phyloP scores from a whole-genome alignment of 2,113 vertebrate species.

The Drymodes brunneopygia region DNA sequence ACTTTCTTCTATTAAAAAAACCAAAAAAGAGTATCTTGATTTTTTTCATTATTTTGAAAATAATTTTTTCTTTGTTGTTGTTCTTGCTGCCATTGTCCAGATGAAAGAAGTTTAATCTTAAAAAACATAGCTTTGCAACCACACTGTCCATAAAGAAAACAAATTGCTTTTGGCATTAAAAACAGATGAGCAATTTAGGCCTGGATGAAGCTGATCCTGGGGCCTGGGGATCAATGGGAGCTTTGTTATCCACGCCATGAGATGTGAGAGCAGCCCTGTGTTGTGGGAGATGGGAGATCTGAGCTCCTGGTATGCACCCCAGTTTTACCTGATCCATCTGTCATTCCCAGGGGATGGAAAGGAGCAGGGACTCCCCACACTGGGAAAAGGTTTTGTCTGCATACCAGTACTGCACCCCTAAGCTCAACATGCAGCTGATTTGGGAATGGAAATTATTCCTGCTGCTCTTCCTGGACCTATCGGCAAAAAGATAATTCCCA shows the following conservation, averaged over 20 bases:
- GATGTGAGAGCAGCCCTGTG: fast-evolving
- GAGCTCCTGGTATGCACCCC: neutral
- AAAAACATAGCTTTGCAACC: constrained; percentile 31
- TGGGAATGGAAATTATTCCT: neutral
- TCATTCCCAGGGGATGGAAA: neutral
- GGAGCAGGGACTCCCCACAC: neutral
- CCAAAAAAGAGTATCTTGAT: neutral
- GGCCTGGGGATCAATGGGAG: neutral
- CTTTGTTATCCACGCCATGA: neutral
- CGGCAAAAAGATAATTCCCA: neutral
- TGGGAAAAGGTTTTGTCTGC: neutral
- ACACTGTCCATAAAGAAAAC: constrained; percentile 13
- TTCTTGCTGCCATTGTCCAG: constrained; percentile 29
- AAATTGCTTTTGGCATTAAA: constrained; percentile 35
- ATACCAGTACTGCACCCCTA: fast-evolving
- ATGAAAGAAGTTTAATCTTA: constrained; percentile 40
- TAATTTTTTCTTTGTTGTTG: neutral
- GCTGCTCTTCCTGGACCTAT: neutral
- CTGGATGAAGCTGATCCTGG: neutral
- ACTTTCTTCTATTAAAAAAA: neutral
- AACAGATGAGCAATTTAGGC: constrained; percentile 35
- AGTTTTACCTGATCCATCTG: fast-evolving
- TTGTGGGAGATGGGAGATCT: neutral
- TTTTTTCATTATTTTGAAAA: constrained; percentile 43
- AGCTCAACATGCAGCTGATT: fast-evolving